phyloP scores from a whole-genome alignment of 1,140 invertebrate species.

The Zaprionus kolodkinae region DNA sequence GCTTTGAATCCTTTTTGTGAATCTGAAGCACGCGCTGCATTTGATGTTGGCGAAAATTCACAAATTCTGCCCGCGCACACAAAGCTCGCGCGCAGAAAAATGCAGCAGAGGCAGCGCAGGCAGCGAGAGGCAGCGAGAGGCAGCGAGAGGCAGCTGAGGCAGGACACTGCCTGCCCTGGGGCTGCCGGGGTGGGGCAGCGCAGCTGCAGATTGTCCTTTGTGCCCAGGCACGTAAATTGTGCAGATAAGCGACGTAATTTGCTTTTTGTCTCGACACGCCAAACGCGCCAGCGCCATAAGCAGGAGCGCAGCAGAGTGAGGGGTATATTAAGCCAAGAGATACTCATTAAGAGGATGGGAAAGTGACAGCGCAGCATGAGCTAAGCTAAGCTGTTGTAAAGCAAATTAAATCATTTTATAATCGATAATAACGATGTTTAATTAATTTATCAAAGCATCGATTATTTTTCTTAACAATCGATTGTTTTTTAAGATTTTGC shows the following conservation, averaged over 20 bases:
- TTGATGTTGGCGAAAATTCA: constrained; percentile 69
- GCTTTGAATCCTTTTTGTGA: constrained; percentile 63
- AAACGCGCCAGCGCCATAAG: constrained; percentile 19
- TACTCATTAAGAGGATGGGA: background rate
- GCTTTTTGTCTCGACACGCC: constrained; percentile 49
- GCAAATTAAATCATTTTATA: too few relatives aligned
- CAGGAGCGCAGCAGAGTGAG: background rate
- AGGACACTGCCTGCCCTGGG: background rate
- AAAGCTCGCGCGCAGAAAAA: background rate
- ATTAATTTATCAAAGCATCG: background rate
- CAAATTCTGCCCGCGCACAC: constrained; percentile 47
- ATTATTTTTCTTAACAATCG: background rate
- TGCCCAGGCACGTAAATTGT: constrained; percentile 53
- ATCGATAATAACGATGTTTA: too few relatives aligned
- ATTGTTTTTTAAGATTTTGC: too few relatives aligned
- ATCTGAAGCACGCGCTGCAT: constrained; percentile 68
- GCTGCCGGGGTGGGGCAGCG: background rate
- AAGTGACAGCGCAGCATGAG: too few relatives aligned
- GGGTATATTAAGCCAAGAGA: background rate
- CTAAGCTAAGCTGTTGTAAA: too few relatives aligned
- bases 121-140: background rate
- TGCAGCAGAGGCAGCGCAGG: background rate
- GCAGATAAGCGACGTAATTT: constrained; percentile 50
- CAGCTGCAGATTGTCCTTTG: constrained; percentile 37
- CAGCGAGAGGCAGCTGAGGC: background rate